phyloP scores from a whole-genome alignment of 2,113 vertebrate genomes.

The Notothenia rossii region DNA sequence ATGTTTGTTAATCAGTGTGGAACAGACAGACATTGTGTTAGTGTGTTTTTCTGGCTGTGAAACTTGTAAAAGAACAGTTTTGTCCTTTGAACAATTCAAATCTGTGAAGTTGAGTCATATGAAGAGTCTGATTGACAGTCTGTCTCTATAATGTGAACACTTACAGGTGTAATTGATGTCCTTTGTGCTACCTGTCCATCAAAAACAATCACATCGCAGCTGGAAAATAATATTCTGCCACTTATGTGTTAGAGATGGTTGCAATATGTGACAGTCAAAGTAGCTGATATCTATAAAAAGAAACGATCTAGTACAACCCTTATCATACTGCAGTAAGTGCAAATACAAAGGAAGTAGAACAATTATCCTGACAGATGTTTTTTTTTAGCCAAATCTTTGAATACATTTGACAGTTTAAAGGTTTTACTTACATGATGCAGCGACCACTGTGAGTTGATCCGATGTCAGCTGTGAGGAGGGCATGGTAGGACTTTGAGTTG shows the following conservation, averaged over 20 bases:
- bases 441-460: conserved; percentile 80
- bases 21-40: not conserved
- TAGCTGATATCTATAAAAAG: conserved; percentile 1
- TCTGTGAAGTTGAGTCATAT: not conserved
- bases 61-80: conserved; percentile 3
- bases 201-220: conserved; percentile 21
- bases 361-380: not conserved
- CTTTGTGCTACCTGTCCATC: conserved; percentile 10
- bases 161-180: not conserved
- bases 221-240: conserved; percentile 2
- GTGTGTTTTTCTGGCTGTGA: not conserved
- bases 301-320: not conserved
- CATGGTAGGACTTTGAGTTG: conserved; percentile 66
- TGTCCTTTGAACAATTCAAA: not conserved
- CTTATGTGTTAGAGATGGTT: not conserved
- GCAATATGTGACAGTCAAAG: conserved; percentile 1
- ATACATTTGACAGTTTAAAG: not conserved
- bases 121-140: conserved; percentile 13
- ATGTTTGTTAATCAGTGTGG: conserved; percentile 24
- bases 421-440: conserved; percentile 81
- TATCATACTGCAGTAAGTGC: conserved; percentile 9
- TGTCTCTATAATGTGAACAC: not conserved
- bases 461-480: conserved; percentile 67
- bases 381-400: not conserved
- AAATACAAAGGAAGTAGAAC: not conserved